Evolutionary conservation across 2,797 vertebrate genomes (phyloP).

Genomic region (Chelonia mydas): DNA sequence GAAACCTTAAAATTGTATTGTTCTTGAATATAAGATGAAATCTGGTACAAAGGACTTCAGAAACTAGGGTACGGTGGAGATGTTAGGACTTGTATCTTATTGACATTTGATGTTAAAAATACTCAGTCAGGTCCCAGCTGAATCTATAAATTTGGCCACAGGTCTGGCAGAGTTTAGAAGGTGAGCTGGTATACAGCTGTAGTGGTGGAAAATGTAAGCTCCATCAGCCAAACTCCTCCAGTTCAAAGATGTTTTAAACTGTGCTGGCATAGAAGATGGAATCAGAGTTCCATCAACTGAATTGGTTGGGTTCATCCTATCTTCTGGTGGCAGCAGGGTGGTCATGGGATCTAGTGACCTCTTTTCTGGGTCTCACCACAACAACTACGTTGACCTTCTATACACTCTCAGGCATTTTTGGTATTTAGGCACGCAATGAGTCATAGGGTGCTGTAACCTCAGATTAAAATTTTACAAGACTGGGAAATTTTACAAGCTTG

Average conservation of each 20-base stretch:
- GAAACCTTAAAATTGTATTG: neutral
- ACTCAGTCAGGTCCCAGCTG: neutral
- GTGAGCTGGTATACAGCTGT: neutral
- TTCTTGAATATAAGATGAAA: neutral
- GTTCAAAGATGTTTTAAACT: neutral
- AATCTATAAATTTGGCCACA: neutral
- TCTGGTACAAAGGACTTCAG: neutral
- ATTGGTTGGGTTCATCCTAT: neutral
- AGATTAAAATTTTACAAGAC: neutral
- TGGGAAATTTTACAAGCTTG: neutral
- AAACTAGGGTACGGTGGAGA: neutral
- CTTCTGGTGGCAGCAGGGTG: neutral
- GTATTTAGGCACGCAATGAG: neutral
- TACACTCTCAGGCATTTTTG: neutral
- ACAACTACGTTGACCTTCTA: neutral
- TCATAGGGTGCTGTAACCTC: neutral
- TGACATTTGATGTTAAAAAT: constrained; percentile 34
- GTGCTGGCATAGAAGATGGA: neutral
- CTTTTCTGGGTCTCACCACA: neutral
- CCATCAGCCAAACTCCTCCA: neutral
- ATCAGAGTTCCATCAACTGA: neutral
- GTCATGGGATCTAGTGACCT: neutral
- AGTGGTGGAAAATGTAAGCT: neutral
- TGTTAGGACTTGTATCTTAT: neutral
- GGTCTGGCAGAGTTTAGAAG: constrained; percentile 17